Base-by-base conservation (phyloP, 2,797 vertebrate species). In the Mustela erminea region DNA sequence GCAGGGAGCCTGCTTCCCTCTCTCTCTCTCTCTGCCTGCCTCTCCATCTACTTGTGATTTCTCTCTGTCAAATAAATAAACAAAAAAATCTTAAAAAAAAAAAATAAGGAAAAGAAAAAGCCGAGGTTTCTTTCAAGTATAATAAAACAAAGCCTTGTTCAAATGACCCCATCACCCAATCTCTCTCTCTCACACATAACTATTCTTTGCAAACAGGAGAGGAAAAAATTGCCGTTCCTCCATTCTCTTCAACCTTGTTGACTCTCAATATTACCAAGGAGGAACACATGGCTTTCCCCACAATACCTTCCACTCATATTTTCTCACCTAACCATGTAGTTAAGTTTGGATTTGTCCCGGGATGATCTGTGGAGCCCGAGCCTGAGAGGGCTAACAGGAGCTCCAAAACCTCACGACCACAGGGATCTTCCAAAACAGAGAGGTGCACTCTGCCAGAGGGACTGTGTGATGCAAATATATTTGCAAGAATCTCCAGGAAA, bases 341-440 rank as follows among this genome's bases (percentile, higher is more conserved):
- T 75, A 58, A 75, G 81, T 90, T 82, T 78, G 38, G 41, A 41
- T 90, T 58, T 85, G 43, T 38, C 62, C 72, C 72, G 64, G 38
- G 84, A 60, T 14, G 12, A 38, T 32, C 85, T 80, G 66, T n/a
- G 41, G 23, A 70, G 38, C 25, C n/a, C 3, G 32, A 94, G 43
- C 54, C 89, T 32, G 17, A 25, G 60, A 78, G 82, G 27, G 5
- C 87, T 56, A 83, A 92, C 62, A 88, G 89, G 92, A 68, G 93
- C 96, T 96, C 93, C 93, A 87, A 97, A 96, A 95, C 96, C 96
- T 97, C 94, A 75, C n/a, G 38, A 78, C 52, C 62, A 29, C 6
- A 0, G 2, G 7, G 46, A 27, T 60, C 27, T 56, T 64, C 62
- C 70, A 80, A 46, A 54, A 18, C 0, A 35, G 54, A 93, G 29